Percentiles rank a stretch among this genome's conserved stretches.
These are phyloP conservation scores for Sebastes schlegelii DNA, from an alignment of 2,113 vertebrate genomes.

Conservation along the genomic window DNA sequence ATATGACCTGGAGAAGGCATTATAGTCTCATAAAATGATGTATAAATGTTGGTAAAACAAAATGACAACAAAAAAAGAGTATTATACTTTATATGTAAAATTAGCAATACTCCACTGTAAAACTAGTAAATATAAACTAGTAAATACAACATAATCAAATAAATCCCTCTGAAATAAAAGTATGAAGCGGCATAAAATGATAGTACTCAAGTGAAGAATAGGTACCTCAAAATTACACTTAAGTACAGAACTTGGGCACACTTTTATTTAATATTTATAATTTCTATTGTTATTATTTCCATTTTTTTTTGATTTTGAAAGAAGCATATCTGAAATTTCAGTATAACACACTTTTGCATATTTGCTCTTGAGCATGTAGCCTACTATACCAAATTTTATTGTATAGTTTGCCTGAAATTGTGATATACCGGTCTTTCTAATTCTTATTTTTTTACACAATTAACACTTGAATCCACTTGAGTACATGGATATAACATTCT, in stretches of 20 bases:
- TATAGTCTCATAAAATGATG: background rate
- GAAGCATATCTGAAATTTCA: background rate
- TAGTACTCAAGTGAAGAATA: background rate
- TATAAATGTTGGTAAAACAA: background rate
- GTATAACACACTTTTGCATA: background rate
- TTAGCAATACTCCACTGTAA: background rate
- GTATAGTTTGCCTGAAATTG: background rate
- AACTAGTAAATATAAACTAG: background rate
- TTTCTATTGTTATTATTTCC: too few relatives aligned
- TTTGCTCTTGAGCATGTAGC: background rate
- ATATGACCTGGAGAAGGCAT: background rate
- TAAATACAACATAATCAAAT: background rate
- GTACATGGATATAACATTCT: too few relatives aligned
- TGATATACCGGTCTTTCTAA: background rate
- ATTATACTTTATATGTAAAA: background rate
- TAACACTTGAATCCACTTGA: too few relatives aligned
- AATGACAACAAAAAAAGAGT: background rate
- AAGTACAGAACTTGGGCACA: too few relatives aligned
- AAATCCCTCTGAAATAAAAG: background rate
- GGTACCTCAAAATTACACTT: background rate
- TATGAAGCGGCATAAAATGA: background rate
- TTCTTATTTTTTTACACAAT: too few relatives aligned
- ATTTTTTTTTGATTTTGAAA: background rate
- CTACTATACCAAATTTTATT: background rate
- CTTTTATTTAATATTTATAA: too few relatives aligned